A percentile compares a stretch with the other conserved stretches of the same genome.
phyloP scores from a whole-genome alignment of 2,797 vertebrate species.

The Gymnoscopelus microlampas region DNA sequence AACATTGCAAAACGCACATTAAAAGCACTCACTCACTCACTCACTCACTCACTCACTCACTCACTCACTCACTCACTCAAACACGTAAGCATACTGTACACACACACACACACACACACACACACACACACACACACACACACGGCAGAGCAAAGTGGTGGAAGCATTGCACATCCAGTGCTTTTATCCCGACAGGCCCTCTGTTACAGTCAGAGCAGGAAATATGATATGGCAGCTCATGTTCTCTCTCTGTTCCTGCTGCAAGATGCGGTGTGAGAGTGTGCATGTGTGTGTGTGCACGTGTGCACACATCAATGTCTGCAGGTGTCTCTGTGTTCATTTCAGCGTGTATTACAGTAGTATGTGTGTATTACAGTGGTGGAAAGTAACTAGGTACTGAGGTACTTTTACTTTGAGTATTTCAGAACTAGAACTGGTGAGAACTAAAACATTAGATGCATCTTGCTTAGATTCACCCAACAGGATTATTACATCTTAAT shows the following conservation, averaged over 20 bases:
- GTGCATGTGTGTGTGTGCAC: slow-evolving; percentile 11
- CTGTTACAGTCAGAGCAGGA: slow-evolving; percentile 67
- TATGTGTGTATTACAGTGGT: not conserved
- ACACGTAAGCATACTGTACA: not conserved
- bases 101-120: slow-evolving; percentile 12
- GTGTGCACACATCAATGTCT: not conserved
- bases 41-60: too few relatives aligned
- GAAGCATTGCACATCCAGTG: slow-evolving; percentile 40
- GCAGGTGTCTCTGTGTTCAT: not conserved
- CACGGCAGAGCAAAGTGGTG: slow-evolving; percentile 12
- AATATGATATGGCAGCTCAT: slow-evolving; percentile 71
- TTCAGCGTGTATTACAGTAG: slow-evolving; percentile 18
- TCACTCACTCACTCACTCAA: not conserved
- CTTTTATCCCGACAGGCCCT: slow-evolving; percentile 72
- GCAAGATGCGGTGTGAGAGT: slow-evolving; percentile 29
- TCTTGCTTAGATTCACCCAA: too few relatives aligned
- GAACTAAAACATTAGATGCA: too few relatives aligned
- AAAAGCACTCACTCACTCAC: not conserved
- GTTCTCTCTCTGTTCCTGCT: slow-evolving; percentile 63
- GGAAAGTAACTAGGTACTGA: not conserved
- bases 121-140: not conserved
- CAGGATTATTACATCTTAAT: too few relatives aligned
- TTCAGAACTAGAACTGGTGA: too few relatives aligned
- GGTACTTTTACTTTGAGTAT: not conserved
- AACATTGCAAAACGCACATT: not conserved